A percentile compares a stretch with the other conserved stretches of the same genome.
phyloP scores from a whole-genome alignment of 2,113 vertebrate genomes.

The Sander lucioperca region DNA sequence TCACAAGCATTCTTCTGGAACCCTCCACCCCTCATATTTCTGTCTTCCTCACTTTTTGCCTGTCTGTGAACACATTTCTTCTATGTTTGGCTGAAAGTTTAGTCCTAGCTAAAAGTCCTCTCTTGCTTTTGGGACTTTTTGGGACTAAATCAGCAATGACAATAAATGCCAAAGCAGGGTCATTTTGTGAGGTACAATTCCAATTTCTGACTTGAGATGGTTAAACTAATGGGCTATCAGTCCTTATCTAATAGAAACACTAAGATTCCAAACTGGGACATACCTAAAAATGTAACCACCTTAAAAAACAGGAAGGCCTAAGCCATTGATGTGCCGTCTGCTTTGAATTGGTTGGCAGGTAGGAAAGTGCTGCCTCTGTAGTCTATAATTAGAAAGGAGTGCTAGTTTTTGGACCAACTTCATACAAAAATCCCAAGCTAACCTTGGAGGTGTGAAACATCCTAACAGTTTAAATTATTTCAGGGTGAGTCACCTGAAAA shows the following conservation, averaged over 20 bases:
- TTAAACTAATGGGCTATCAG: not conserved
- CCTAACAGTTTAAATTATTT: conserved; percentile 7
- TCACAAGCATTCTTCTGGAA: conserved; percentile 68
- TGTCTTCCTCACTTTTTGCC: conserved; percentile 16
- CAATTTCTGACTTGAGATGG: not conserved
- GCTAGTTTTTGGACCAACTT: conserved; percentile 60
- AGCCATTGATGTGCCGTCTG: conserved; percentile 16
- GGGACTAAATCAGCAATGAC: not conserved
- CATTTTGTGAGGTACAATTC: not conserved
- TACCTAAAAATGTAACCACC: not conserved
- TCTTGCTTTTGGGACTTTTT: not conserved
- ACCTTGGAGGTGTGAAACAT: conserved; percentile 39
- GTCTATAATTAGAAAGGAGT: conserved; percentile 67
- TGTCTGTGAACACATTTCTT: conserved; percentile 28
- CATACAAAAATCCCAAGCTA: conserved; percentile 57
- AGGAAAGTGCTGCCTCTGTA: conserved; percentile 51
- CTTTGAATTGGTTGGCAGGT: conserved; percentile 47
- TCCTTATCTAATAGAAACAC: not conserved
- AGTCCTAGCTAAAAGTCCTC: not conserved
- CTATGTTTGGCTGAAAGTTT: not conserved
- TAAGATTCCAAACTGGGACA: not conserved
- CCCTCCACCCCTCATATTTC: conserved; percentile 22
- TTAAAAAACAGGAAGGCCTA: not conserved
- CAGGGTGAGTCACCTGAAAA: conserved; percentile 40
- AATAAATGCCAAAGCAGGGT: not conserved